Conservation (phyloP, 1,140 invertebrate species). For the Hermetia illucens region DNA sequence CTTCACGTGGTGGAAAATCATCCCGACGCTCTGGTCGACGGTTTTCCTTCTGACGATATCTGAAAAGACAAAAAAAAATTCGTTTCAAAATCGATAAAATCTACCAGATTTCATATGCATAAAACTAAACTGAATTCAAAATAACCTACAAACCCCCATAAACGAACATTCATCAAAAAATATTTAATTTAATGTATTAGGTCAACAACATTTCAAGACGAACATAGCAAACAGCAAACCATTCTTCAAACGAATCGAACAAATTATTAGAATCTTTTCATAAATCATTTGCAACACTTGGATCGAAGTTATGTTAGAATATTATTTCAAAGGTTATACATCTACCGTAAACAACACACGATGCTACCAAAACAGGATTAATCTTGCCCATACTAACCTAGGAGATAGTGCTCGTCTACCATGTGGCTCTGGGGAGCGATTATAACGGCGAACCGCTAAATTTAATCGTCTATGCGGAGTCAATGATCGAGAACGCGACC, state of each 20-base stretch:
- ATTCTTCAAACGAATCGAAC: too few species aligned
- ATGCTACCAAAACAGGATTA: too few species aligned
- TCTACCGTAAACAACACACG: too few species aligned
- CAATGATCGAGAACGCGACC: constrained; percentile 8
- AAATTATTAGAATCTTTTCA: too few species aligned
- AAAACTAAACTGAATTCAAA: neutral
- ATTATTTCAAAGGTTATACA: too few species aligned
- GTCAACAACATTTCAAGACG: neutral
- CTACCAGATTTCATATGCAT: too few species aligned
- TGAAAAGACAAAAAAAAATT: constrained; percentile 7
- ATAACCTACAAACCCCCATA: too few species aligned
- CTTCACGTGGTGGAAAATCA: constrained; percentile 9
- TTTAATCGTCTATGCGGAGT: constrained; percentile 14
- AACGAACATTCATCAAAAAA: neutral
- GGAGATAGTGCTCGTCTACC: constrained; percentile 13
- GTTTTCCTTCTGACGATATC: constrained; percentile 16
- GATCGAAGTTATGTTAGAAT: too few species aligned
- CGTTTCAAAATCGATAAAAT: neutral
- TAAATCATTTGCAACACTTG: too few species aligned
- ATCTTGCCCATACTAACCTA: constrained; percentile 5
- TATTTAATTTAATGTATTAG: too few species aligned
- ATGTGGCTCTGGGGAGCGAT: constrained; percentile 17
- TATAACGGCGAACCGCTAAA: constrained; percentile 18
- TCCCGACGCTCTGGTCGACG: constrained; percentile 18
- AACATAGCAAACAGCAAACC: neutral